Conservation (phyloP, 2,113 vertebrate species). For the Hydrolagus affinis region DNA sequence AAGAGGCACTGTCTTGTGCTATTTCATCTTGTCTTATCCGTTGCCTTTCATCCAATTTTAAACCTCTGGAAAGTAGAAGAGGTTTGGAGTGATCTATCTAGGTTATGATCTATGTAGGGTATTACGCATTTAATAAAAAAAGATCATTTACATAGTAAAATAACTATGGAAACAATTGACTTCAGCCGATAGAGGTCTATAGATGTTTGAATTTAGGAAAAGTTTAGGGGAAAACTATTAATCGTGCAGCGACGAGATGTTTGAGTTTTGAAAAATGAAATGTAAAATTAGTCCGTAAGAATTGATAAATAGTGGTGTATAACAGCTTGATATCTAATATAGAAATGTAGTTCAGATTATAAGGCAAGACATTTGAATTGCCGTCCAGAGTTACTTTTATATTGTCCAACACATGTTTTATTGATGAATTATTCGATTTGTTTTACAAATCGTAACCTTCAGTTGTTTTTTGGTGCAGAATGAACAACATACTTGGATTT, state of each 20-base stretch:
- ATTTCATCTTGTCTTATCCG: too few relatives aligned
- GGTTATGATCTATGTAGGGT: too few relatives aligned
- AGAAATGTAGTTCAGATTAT: not conserved
- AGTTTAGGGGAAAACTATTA: not conserved
- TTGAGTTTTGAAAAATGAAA: not conserved
- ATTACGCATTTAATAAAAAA: too few relatives aligned
- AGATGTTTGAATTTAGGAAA: not conserved
- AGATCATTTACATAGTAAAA: too few relatives aligned
- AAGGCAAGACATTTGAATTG: conserved; percentile 15
- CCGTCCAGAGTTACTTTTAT: conserved; percentile 25
- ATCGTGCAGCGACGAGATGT: not conserved
- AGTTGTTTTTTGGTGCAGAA: not conserved
- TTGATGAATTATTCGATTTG: not conserved
- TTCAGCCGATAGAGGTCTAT: not conserved
- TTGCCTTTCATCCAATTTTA: too few relatives aligned
- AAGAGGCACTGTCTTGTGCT: too few relatives aligned
- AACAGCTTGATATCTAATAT: too few relatives aligned
- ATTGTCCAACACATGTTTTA: conserved; percentile 15
- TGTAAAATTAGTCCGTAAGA: not conserved
- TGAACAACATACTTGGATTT: too few relatives aligned
- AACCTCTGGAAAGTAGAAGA: too few relatives aligned
- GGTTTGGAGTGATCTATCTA: too few relatives aligned
- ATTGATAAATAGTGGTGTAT: not conserved
- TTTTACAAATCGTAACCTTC: not conserved
- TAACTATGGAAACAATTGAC: too few relatives aligned